Evolutionary conservation across 2,113 vertebrate genomes (phyloP), one percentile per base, ranked within the genome.

Genomic region (Megaceryle maxima): DNA sequence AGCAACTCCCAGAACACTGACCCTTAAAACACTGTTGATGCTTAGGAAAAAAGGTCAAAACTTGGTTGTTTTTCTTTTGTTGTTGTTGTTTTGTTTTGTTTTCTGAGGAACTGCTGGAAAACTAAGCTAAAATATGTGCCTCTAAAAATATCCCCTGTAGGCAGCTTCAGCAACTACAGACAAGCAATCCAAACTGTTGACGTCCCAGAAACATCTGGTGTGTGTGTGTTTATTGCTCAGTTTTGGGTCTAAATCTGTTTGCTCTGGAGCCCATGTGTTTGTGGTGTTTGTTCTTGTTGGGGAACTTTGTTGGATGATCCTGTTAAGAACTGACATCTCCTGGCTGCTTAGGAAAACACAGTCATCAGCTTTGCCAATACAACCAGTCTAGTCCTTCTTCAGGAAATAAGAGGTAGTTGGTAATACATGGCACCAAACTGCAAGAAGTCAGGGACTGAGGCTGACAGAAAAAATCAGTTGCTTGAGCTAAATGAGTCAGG

Each of bases 251-350:
- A 60, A 92, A 84, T 92, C 77, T 94, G 80, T 95, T 92, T 96
- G 80, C 63, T 87, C 57, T 87, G 87, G 66, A 82, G 89, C 70
- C 89, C 83, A 6, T 87, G 87, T 96, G 91, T 95, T 96, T 89
- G n/a, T 11, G 48, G 57, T 92, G 66, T 69, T 89, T 91, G 20
- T 21, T 89, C 62, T 92, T 84, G 69, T 84, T 68, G 87, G 60
- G 69, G 92, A 89, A 82, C 66, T 84, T 89, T 16, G 81, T 35
- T 91, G 81, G 57, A 87, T 92, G 69, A 64, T 69, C 83, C 89
- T 92, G 93, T 53, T 64, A 37, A 89, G 91, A 96, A 92, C 93
- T 96, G 93, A 96, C 96, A 96, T 96, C 96, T 97, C 94, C 96
- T 96, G 94, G 89, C 84, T 96, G 91, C 66, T 95, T 37, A 41